A percentile compares a stretch with the other conserved stretches of the same genome.
These are phyloP conservation scores for Melanargia galathea DNA, from an alignment of 2,888 invertebrate species.

Conservation along the genomic window DNA sequence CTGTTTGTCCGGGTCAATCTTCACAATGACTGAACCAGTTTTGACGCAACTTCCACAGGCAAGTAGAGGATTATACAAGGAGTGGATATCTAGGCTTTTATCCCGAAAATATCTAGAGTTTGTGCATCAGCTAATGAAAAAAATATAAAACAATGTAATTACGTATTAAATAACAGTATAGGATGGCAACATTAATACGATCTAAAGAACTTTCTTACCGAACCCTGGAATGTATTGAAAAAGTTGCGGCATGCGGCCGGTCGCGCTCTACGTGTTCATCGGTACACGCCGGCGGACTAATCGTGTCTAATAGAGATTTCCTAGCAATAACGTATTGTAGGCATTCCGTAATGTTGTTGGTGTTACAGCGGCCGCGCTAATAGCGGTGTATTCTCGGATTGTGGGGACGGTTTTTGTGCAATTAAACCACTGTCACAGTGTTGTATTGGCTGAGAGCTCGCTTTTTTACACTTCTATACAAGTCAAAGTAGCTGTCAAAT, in stretches of 20 bases:
- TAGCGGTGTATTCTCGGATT: conserved; percentile 38
- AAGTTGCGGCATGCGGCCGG: conserved; percentile 68
- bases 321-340: conserved; percentile 35
- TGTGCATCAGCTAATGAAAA: too few species aligned
- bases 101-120: too few species aligned
- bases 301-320: conserved; percentile 43
- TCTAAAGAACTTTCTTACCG: conserved; percentile 17
- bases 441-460: not conserved
- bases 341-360: conserved; percentile 26
- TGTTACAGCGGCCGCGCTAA: conserved; percentile 30
- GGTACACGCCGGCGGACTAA: conserved; percentile 56
- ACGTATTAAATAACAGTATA: not conserved
- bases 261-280: conserved; percentile 63
- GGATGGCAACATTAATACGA: conserved; percentile 16
- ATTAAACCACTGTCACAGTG: conserved; percentile 12
- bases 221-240: conserved; percentile 45
- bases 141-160: not conserved
- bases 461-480: not conserved
- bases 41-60: too few species aligned
- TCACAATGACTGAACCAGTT: too few species aligned
- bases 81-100: too few species aligned
- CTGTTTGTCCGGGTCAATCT: too few species aligned
- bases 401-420: conserved; percentile 9
- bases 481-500: not conserved
- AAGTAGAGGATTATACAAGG: too few species aligned